Evolutionary conservation across 2,797 vertebrate genomes (phyloP), one percentile per base, ranked within the genome.

Genomic region (Thamnophis elegans): DNA sequence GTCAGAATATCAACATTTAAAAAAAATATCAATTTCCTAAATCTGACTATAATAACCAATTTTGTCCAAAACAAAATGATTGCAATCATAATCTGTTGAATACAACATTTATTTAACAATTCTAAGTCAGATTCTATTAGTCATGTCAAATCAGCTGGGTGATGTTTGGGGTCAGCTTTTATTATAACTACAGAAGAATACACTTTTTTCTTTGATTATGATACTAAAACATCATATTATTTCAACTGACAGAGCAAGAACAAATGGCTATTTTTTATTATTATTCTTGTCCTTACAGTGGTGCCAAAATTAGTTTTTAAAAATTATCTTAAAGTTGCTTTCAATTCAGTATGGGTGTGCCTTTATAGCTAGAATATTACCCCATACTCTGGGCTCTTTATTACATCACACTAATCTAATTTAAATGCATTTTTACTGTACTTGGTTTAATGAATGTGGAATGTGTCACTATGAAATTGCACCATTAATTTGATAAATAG

Each of bases 401-500:
- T 98, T 98, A 98, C 97, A 98, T 98, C 98, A 98, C 97, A 97
- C 97, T 98, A 98, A 98, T 98, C 97, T 98, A 98, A 98, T 98
- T 97, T 98, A 98, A 98, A 98, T 98, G 98, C 97, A 97, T 98
- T 98, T 98, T 98, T 97, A 98, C 97, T 97, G 96, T 98, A 98
- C 97, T 98, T 97, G 97, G 96, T 98, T 98, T 98, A 98, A 98
- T 98, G 98, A 98, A 98, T 98, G 98, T 98, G 97, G 97, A 97
- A 98, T 97, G 97, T 98, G 98, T 98, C 98, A 98, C 98, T 97
- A 97, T 97, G 98, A 98, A 98, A 98, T 98, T 98, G 98, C 98
- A 97, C 97, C 98, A 98, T 98, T 98, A 98, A 98, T 98, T 98
- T 98, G 98, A 98, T 98, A 98, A 98, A 98, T 98, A 98, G 98